Evolutionary conservation across 2,888 invertebrate genomes (phyloP).

Genomic region (Carpatolechia fugitivella): DNA sequence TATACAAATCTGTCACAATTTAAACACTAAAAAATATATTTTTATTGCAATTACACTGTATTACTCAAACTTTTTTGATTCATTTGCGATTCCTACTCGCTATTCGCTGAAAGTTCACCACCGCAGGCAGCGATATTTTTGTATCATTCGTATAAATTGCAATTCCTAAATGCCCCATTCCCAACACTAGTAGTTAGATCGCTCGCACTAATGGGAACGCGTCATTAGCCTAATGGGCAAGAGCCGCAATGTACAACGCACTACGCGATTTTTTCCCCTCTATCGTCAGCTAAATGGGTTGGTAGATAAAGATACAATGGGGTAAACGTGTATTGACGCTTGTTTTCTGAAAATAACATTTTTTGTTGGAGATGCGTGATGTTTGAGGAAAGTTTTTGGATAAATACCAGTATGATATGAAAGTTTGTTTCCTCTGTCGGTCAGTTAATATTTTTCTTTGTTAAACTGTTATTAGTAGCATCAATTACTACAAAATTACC

Average conservation of each 20-base stretch:
- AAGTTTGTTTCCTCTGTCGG: no score
- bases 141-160: neutral
- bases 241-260: conserved; percentile 21
- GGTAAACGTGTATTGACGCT: neutral
- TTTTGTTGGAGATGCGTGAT: neutral
- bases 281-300: neutral
- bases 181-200: neutral
- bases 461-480: no score
- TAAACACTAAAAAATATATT: no score
- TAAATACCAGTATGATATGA: neutral
- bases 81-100: no score
- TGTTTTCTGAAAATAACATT: neutral
- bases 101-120: no score
- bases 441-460: no score
- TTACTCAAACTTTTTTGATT: no score
- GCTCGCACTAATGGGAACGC: conserved; percentile 29
- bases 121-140: no score
- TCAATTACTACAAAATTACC: neutral
- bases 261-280: conserved; percentile 8
- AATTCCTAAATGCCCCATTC: neutral
- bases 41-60: no score
- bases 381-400: neutral
- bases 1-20: no score
- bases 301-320: conserved; percentile 1
- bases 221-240: conserved; percentile 40